Conservation (phyloP, 2,113 vertebrate genomes). For the Takifugu flavidus region DNA sequence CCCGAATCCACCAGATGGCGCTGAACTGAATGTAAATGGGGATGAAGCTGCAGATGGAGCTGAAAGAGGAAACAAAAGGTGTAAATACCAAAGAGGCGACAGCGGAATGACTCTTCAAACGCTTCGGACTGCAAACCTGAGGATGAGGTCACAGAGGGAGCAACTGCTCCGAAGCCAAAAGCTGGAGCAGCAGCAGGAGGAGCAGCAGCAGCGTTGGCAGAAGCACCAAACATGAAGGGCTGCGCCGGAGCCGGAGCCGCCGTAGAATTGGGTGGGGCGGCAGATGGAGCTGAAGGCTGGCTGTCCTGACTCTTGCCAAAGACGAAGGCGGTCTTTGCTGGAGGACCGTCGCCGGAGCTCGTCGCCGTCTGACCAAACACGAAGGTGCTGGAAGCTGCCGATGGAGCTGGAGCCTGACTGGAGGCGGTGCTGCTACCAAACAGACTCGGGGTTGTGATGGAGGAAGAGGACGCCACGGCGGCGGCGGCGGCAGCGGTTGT, state of each 20-base stretch:
- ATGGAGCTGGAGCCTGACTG: slow-evolving; percentile 49
- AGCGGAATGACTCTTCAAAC: background rate
- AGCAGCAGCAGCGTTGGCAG: slow-evolving; percentile 60
- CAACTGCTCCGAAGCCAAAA: slow-evolving; percentile 82
- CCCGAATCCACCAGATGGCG: slow-evolving; percentile 77
- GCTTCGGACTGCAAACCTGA: slow-evolving; percentile 73
- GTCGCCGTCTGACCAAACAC: slow-evolving; percentile 82
- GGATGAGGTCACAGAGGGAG: slow-evolving; percentile 74
- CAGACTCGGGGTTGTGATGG: slow-evolving; percentile 58
- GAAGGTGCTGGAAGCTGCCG: slow-evolving; percentile 66
- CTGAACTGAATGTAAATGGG: slow-evolving; percentile 82
- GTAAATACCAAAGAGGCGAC: background rate
- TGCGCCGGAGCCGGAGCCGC: slow-evolving; percentile 56
- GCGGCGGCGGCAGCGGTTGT: no score
- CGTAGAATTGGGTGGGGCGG: slow-evolving; percentile 52
- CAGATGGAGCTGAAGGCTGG: slow-evolving; percentile 67
- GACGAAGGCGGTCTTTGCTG: slow-evolving; percentile 79
- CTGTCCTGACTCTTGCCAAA: slow-evolving; percentile 84
- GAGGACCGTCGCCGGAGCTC: slow-evolving; percentile 68
- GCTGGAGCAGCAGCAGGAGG: slow-evolving; percentile 49
- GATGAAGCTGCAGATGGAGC: slow-evolving; percentile 65
- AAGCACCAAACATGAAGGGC: slow-evolving; percentile 83
- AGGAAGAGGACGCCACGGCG: slow-evolving; percentile 42
- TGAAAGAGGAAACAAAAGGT: slow-evolving; percentile 54
- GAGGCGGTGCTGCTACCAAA: slow-evolving; percentile 77